These are phyloP conservation scores for Taenioides sp. DNA, from an alignment of 2,797 vertebrate species.

Conservation along the genomic window DNA sequence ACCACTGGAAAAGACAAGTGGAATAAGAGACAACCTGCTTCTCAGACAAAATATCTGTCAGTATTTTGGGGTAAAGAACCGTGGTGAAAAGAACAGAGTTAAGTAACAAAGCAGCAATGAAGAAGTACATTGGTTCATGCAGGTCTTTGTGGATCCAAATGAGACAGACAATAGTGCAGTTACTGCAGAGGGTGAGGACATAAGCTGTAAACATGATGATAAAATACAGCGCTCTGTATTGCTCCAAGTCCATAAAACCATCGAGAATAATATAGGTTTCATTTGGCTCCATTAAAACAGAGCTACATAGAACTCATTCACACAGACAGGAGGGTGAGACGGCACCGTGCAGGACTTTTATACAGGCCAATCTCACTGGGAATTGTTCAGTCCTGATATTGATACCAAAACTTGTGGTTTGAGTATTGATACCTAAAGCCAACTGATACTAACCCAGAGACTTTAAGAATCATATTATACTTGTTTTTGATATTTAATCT, in stretches of 20 bases:
- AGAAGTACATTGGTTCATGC: conserved; percentile 57
- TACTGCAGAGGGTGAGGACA: neutral
- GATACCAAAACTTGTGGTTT: too few relatives aligned
- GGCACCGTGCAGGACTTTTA: neutral
- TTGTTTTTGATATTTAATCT: too few relatives aligned
- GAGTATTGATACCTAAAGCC: too few relatives aligned
- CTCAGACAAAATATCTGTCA: conserved; percentile 43
- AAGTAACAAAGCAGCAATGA: conserved; percentile 25
- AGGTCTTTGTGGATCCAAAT: conserved; percentile 34
- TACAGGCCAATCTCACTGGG: neutral
- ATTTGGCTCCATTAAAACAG: neutral
- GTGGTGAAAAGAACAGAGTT: conserved; percentile 26
- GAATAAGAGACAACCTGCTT: conserved; percentile 9
- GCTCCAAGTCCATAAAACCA: neutral
- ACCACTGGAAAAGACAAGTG: conserved; percentile 25
- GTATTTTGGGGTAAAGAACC: conserved; percentile 41
- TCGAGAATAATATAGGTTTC: conserved; percentile 7
- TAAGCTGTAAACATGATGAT: neutral
- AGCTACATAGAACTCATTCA: neutral
- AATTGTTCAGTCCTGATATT: too few relatives aligned
- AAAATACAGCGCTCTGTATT: conserved; percentile 2
- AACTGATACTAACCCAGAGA: too few relatives aligned
- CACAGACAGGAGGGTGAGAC: neutral
- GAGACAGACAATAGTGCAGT: neutral
- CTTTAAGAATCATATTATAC: too few relatives aligned